Conservation (phyloP, 1,140 invertebrate species). For the Drosophila pachea region DNA sequence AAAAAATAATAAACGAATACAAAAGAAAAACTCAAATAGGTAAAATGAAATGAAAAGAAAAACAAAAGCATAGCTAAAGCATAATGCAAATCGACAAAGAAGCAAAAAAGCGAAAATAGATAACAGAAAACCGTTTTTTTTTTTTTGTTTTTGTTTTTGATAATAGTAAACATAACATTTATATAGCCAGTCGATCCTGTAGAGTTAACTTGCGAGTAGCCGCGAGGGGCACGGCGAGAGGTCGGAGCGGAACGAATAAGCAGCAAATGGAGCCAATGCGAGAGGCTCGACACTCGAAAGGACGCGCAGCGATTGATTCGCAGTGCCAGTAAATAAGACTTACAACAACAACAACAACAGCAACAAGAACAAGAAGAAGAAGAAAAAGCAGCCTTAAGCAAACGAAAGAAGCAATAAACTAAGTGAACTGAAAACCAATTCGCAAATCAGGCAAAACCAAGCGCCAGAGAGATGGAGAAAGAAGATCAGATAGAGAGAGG, state of each 20-base stretch:
- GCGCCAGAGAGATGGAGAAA: neutral
- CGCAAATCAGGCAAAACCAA: neutral
- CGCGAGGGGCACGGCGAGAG: neutral
- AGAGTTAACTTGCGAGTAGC: neutral
- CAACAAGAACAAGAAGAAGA: neutral
- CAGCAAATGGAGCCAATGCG: neutral
- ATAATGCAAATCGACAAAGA: too few species aligned
- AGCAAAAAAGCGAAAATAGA: too few species aligned
- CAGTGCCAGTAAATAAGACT: neutral
- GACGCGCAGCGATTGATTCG: neutral
- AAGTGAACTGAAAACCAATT: neutral
- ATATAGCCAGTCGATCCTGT: too few species aligned
- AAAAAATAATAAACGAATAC: slow-evolving; percentile 5
- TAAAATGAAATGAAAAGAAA: slow-evolving; percentile 11
- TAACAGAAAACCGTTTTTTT: too few species aligned
- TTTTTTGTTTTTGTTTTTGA: slow-evolving; percentile 29
- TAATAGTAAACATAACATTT: slow-evolving; percentile 21
- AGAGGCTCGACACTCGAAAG: neutral
- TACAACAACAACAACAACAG: neutral
- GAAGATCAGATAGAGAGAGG: neutral
- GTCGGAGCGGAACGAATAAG: neutral
- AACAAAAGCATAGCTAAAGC: slow-evolving; percentile 13
- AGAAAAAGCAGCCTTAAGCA: neutral
- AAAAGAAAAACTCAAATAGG: slow-evolving; percentile 6
- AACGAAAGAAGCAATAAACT: neutral